Base-by-base conservation (phyloP, 2,888 invertebrate species). In the Agapostemon virescens region DNA sequence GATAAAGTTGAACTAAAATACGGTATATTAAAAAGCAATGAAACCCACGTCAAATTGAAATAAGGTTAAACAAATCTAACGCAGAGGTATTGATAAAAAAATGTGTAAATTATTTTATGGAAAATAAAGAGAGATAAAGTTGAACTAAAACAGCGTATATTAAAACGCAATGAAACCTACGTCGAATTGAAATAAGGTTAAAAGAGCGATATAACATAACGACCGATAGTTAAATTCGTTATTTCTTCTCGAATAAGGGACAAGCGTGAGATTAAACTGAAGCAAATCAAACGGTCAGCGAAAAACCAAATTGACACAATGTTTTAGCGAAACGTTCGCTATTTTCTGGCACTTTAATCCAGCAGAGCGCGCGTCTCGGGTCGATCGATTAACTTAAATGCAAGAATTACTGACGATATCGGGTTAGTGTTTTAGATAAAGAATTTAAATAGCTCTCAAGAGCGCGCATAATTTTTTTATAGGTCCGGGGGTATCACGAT, bases 391-490 rank as follows among this genome's bases (percentile, higher is more conserved):
- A 20, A 63, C 61, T 17, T 17, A 20, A 33, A 61, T 33, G 61
- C n/a, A n/a, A 33, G 36, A n/a, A 63, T 33, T 61, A 33, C 30
- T n/a, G 61, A 20, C 4, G 33, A 33, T 33, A 61, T 33, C 20
- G n/a, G 61, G 33, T n/a, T 30, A 58, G 33, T 33, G 61, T 63
- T n/a, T 33, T 33, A 20, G 61, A 20, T 33, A 33, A 63, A 63
- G 61, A 36, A 58, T 58, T 63, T 33, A 63, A 63, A 63, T 20
- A 36, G 61, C 33, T 63, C 61, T 33, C 61, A 11, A 20, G 61
- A 9, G 33, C 15, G 30, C 30, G 33, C 61, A 33, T 63, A 63
- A 63, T 63, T 63, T 63, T 63, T 36, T 63, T 63, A 63, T 33
- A 36, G 61, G 20, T 11, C 33, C 61, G 11, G 20, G 61, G 20